These are phyloP conservation scores for Cephus runcator DNA, from an alignment of 2,888 invertebrate species.

Conservation along the genomic window DNA sequence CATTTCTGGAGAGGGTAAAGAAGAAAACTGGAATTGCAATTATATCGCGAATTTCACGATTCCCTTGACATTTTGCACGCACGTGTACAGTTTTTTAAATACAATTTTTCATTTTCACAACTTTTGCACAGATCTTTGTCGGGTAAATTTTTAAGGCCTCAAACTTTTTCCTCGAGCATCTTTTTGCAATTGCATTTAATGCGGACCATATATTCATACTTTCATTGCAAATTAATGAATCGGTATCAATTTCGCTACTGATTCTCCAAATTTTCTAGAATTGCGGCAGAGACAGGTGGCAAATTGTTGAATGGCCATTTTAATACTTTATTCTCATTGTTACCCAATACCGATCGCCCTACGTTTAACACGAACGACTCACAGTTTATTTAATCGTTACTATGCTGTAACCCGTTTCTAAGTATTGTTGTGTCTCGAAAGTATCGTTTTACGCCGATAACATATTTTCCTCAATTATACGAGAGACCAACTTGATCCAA, in stretches of 20 bases:
- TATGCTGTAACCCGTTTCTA: neutral
- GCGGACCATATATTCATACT: neutral
- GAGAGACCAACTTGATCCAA: neutral
- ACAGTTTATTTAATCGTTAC: neutral
- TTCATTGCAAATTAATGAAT: neutral
- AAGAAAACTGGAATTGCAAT: too few species aligned
- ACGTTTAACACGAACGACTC: neutral
- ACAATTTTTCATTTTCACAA: neutral
- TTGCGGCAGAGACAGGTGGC: neutral
- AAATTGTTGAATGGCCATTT: neutral
- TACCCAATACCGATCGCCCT: neutral
- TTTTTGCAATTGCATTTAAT: neutral
- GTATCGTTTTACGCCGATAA: neutral
- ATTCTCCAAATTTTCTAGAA: neutral
- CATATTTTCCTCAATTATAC: neutral
- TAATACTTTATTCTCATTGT: neutral
- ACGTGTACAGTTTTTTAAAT: too few species aligned
- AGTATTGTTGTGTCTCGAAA: neutral
- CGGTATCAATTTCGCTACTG: neutral
- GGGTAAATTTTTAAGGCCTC: fast-evolving
- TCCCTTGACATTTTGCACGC: neutral
- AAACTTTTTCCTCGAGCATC: too few species aligned
- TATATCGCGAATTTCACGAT: neutral
- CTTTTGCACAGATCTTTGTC: too few species aligned
- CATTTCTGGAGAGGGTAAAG: too few species aligned